phyloP scores from a whole-genome alignment of 2,797 vertebrate genomes.

The Champsocephalus gunnari region DNA sequence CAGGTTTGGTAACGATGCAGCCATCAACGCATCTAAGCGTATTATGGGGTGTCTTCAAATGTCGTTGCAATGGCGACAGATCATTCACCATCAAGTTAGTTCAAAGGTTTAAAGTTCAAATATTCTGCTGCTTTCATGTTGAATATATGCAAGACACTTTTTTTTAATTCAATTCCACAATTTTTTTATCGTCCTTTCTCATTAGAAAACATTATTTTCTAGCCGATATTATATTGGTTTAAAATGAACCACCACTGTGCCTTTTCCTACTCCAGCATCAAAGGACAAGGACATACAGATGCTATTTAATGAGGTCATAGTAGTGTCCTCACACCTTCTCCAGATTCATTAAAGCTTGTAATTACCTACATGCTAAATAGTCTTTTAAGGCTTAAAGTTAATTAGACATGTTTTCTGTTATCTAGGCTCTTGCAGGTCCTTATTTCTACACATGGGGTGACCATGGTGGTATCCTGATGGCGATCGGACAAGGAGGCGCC shows the following conservation, averaged over 20 bases:
- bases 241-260: not conserved
- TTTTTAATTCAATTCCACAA: too few species aligned
- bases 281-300: not conserved
- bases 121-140: too few species aligned
- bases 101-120: too few species aligned
- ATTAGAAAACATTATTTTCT: not conserved
- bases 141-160: too few species aligned
- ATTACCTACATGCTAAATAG: not conserved
- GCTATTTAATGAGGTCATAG: not conserved
- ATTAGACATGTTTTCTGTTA: not conserved
- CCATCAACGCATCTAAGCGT: too few species aligned
- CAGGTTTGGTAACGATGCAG: too few species aligned
- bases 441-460: conserved; percentile 98
- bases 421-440: conserved; percentile 92
- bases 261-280: not conserved
- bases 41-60: too few species aligned
- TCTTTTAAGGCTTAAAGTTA: not conserved
- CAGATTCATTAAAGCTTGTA: not conserved
- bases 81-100: too few species aligned
- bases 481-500: conserved; percentile 91
- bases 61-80: too few species aligned
- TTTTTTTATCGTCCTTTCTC: too few species aligned
- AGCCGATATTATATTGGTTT: not conserved
- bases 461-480: conserved; percentile 95
- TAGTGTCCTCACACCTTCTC: not conserved